Base-by-base conservation (phyloP, 2,888 invertebrate genomes). In the Kuschelorhynchus macadamiae region DNA sequence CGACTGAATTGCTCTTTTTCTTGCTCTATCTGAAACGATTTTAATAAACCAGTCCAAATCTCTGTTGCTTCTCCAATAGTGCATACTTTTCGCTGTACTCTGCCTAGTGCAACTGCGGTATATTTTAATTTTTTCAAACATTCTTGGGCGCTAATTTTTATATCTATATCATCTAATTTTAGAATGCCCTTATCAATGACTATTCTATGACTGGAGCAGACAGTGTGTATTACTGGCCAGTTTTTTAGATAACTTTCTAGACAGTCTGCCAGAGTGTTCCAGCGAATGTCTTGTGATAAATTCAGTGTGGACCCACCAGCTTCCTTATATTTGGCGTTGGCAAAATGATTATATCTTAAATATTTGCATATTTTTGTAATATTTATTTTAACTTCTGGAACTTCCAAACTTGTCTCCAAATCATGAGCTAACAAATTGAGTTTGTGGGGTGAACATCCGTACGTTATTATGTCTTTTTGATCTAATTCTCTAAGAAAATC, bases 211-310 rank as follows among this genome's bases (percentile, higher is more conserved):
- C 42, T 36, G 17, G 55, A 41, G 20, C 65, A 70, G 42, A 69
- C 60, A 18, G 47, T 20, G 11, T 9, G 20, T 47, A 67, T 47
- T 47, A 47, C 62, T 16, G 46, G 56, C 67, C 67, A 56, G 55
- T 72, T 63, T 41, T 55, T 56, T 17, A 61, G 12, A 25, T 65
- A 71, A 9, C 42, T 42, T 52, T 62, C 62, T 16, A 71, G 14
- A 32, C 57, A 62, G 25, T 63, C 63, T 3, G 49, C 11, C 25
- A 49, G 25, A 21, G 67, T 62, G 36, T 62, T 61, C 61, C 67
- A 67, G 9, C 67, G 39, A 30, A 67, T 50, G 47, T 67, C 55
- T 16, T 49, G 46, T 12, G 59, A 36, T 12, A 53, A 36, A 25
- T 25, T 25, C 7, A 25, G 7, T 25, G 25, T 7, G 7, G 25